A percentile compares a stretch with the other conserved stretches of the same genome.
Evolutionary conservation across 2,888 invertebrate species (phyloP).

Genomic region (Mechanitis mazaeus): DNA sequence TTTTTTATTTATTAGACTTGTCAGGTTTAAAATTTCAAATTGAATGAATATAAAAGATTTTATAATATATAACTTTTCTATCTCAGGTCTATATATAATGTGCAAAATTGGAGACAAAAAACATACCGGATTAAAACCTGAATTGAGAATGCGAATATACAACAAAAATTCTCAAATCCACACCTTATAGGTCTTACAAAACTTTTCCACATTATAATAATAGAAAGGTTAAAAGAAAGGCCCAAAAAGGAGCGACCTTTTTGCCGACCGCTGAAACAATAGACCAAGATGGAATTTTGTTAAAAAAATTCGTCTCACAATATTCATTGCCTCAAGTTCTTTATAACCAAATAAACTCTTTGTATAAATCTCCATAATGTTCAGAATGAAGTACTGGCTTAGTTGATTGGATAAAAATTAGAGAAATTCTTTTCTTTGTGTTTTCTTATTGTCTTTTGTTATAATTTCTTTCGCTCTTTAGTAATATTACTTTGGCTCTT

Average conservation of each 20-base stretch:
- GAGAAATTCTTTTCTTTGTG: conserved; percentile 13
- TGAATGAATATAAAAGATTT: no score
- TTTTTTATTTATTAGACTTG: no score
- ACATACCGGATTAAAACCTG: not conserved
- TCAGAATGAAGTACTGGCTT: conserved; percentile 16
- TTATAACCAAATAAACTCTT: conserved; percentile 28
- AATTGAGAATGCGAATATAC: not conserved
- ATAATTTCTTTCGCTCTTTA: conserved; percentile 1
- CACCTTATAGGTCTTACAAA: conserved; percentile 16
- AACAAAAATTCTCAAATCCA: conserved; percentile 12
- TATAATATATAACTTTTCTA: no score
- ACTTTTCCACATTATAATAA: conserved; percentile 22
- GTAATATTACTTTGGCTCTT: conserved; percentile 3
- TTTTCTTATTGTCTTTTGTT: conserved; percentile 4
- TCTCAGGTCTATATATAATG: no score
- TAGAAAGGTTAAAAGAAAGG: conserved; percentile 15
- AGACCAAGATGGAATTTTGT: conserved; percentile 12
- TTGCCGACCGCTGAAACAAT: conserved; percentile 25
- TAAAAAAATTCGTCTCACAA: conserved; percentile 21
- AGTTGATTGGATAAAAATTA: conserved; percentile 27
- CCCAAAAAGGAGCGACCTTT: conserved; percentile 12
- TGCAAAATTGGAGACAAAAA: not conserved
- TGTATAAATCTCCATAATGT: conserved; percentile 28
- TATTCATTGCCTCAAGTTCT: conserved; percentile 28
- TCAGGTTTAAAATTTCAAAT: no score